phyloP scores from a whole-genome alignment of 2,113 vertebrate genomes.

The Psettodes erumei region DNA sequence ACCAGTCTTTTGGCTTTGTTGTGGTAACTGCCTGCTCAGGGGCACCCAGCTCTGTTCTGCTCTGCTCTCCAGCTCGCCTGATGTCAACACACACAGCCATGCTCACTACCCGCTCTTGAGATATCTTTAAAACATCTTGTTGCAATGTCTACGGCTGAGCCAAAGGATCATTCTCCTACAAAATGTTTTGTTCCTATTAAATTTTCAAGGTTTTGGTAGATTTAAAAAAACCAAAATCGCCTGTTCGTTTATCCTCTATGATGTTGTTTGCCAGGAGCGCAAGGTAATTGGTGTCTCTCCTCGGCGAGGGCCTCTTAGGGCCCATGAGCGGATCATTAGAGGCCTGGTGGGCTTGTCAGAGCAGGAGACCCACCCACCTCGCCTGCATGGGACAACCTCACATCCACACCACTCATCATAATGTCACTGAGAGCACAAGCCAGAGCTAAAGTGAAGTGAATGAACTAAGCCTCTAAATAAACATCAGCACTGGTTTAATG shows the following conservation, averaged over 20 bases:
- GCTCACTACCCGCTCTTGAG: conserved; percentile 54
- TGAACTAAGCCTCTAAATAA: conserved; percentile 87
- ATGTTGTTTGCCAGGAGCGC: conserved; percentile 20
- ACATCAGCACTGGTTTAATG: conserved; percentile 87
- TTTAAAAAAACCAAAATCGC: too few species aligned
- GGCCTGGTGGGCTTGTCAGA: conserved; percentile 68
- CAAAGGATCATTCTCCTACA: conserved; percentile 25
- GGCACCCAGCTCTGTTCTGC: conserved; percentile 72
- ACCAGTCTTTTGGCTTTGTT: conserved; percentile 80
- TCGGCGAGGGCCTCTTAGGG: conserved; percentile 56
- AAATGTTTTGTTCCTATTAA: conserved; percentile 24
- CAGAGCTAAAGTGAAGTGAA: conserved; percentile 66
- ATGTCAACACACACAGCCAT: conserved; percentile 71
- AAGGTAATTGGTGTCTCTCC: conserved; percentile 31
- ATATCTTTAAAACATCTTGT: conserved; percentile 61
- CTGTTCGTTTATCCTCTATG: not conserved
- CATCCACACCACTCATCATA: conserved; percentile 85
- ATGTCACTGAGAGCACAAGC: conserved; percentile 85
- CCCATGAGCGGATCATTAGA: conserved; percentile 58
- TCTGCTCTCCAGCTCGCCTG: conserved; percentile 62
- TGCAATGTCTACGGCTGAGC: conserved; percentile 43
- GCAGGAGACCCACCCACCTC: conserved; percentile 67
- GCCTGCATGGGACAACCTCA: conserved; percentile 43
- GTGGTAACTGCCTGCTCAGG: conserved; percentile 77
- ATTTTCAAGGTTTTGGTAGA: conserved; percentile 8